phyloP scores from a whole-genome alignment of 2,113 vertebrate species.

The Sapajus apella region DNA sequence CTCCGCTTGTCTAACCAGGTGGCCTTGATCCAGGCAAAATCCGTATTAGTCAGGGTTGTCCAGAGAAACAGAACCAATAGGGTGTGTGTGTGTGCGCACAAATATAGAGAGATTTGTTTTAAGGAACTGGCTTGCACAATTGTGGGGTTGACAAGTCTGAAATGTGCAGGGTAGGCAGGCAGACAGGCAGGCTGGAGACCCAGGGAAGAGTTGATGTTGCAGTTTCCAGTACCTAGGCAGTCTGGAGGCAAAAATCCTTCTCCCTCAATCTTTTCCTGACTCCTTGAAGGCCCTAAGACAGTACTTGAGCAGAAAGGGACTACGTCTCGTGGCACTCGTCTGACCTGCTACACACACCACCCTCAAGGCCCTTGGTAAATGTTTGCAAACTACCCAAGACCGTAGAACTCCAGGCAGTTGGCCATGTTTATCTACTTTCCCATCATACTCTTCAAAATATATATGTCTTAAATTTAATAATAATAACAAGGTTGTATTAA shows the following conservation, averaged over 20 bases:
- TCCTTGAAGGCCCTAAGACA: not conserved
- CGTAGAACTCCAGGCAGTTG: not conserved
- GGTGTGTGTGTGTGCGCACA: not conserved
- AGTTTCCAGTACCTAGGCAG: not conserved
- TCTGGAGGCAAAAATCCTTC: not conserved
- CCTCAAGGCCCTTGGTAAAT: not conserved
- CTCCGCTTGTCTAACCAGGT: not conserved
- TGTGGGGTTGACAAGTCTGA: not conserved
- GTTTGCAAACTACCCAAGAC: not conserved
- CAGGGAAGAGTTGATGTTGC: not conserved
- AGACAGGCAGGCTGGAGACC: not conserved
- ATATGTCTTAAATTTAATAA: not conserved
- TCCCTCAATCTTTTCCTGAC: not conserved
- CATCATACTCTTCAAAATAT: not conserved
- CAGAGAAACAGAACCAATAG: not conserved
- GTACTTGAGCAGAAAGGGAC: not conserved
- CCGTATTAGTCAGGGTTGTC: not conserved
- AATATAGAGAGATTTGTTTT: not conserved
- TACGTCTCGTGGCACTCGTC: rapidly evolving
- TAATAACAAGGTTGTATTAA: not conserved
- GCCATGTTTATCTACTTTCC: not conserved
- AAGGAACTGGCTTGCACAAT: not conserved
- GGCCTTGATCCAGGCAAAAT: not conserved
- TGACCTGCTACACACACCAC: rapidly evolving
- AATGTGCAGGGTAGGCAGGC: not conserved